Conservation (phyloP, 2,113 vertebrate species). For the Nicator chloris region DNA sequence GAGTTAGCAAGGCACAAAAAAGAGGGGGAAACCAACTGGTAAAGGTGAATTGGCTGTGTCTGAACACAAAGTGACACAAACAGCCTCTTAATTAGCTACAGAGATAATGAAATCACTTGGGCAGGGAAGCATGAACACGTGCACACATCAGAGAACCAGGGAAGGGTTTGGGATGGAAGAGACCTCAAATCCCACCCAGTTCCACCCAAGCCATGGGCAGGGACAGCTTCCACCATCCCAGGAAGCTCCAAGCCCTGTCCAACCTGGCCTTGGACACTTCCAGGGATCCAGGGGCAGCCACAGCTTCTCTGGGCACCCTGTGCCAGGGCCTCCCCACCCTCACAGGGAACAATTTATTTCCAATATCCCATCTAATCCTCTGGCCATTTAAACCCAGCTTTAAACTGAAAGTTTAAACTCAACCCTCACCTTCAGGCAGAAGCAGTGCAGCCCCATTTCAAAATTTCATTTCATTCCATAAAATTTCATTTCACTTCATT, state of each 20-base stretch:
- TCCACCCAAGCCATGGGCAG: background rate
- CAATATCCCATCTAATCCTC: too few relatives aligned
- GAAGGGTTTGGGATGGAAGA: background rate
- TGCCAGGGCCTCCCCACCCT: background rate
- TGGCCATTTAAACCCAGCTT: background rate
- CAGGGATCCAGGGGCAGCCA: background rate
- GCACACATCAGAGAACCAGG: background rate
- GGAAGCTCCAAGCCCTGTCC: fast-evolving
- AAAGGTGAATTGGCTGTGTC: background rate
- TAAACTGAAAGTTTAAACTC: background rate
- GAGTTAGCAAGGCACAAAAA: background rate
- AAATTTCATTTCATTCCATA: background rate
- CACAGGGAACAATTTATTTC: background rate
- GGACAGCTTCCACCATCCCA: background rate
- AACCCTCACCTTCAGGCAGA: background rate
- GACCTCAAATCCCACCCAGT: background rate
- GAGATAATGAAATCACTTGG: background rate
- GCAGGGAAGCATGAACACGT: fast-evolving
- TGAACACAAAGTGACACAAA: background rate
- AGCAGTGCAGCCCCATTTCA: background rate
- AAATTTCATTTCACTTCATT: background rate
- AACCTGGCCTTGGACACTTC: fast-evolving
- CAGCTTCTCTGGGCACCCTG: background rate
- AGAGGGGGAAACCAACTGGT: background rate
- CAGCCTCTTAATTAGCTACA: background rate